Percentiles rank a stretch among this genome's conserved stretches.
Conservation (phyloP, 2,113 vertebrate genomes). For the Campylomormyrus numenius region DNA sequence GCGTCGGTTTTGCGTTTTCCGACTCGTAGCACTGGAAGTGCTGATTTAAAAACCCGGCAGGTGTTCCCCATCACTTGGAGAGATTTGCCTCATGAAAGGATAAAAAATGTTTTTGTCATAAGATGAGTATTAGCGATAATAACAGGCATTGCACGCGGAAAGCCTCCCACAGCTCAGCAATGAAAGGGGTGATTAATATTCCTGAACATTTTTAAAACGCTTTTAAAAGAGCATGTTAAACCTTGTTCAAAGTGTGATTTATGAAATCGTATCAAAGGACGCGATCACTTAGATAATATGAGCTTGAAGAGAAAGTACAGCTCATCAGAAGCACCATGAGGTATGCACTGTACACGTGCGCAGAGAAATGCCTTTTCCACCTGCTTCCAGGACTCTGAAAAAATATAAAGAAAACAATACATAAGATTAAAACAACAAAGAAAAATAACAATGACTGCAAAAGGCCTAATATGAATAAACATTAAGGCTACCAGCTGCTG, state of each 20-base stretch:
- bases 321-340: not conserved
- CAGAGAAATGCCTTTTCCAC: not conserved
- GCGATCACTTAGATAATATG: not conserved
- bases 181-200: conserved; percentile 9
- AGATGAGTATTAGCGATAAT: not conserved
- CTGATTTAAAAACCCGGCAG: not conserved
- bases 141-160: not conserved
- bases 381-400: not conserved
- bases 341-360: not conserved
- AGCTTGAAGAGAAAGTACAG: not conserved
- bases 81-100: not conserved
- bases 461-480: not conserved
- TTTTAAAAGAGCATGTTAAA: conserved; percentile 6
- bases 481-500: not conserved
- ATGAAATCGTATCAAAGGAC: not conserved
- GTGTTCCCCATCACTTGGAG: not conserved
- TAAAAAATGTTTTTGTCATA: not conserved
- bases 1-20: not conserved
- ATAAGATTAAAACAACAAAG: not conserved
- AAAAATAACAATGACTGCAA: not conserved
- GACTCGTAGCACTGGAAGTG: not conserved
- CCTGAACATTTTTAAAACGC: not conserved
- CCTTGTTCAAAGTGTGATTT: not conserved
- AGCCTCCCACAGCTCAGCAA: not conserved
- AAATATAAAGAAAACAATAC: not conserved